Conservation (phyloP, 2,797 vertebrate species). For the Amazonetta brasiliensis region DNA sequence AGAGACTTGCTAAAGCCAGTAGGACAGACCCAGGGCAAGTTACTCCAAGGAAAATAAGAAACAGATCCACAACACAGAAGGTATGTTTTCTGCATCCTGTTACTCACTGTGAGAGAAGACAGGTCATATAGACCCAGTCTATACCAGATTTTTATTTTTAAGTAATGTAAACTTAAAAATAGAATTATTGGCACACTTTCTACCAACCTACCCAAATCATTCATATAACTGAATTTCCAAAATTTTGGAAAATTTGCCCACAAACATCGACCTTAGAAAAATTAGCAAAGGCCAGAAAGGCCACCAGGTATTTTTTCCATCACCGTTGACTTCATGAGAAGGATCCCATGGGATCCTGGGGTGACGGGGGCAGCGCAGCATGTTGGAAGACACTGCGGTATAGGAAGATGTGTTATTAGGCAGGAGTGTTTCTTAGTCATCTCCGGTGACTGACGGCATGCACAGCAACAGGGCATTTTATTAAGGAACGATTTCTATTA, state of each 20-base stretch:
- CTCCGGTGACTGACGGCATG: neutral
- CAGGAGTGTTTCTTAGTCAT: neutral
- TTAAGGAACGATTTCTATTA: too few relatives aligned
- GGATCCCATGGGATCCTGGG: neutral
- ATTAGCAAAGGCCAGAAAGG: neutral
- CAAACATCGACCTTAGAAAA: neutral
- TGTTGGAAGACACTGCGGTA: neutral
- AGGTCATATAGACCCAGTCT: neutral
- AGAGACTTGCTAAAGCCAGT: neutral
- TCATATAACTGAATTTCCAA: neutral
- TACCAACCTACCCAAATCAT: neutral
- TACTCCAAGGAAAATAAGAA: neutral
- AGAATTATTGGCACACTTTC: neutral
- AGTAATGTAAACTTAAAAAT: neutral
- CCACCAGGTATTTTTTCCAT: neutral
- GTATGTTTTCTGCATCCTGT: neutral
- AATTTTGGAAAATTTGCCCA: neutral
- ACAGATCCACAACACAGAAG: accelerated
- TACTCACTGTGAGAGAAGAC: accelerated
- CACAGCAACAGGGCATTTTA: neutral
- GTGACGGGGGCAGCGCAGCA: neutral
- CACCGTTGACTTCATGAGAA: neutral
- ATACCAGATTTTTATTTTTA: neutral
- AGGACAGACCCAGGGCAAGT: neutral
- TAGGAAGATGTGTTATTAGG: neutral